Percentiles rank a stretch among this genome's conserved stretches.
Conservation (phyloP, 1,140 invertebrate genomes). For the Neuroterus valhalla region DNA sequence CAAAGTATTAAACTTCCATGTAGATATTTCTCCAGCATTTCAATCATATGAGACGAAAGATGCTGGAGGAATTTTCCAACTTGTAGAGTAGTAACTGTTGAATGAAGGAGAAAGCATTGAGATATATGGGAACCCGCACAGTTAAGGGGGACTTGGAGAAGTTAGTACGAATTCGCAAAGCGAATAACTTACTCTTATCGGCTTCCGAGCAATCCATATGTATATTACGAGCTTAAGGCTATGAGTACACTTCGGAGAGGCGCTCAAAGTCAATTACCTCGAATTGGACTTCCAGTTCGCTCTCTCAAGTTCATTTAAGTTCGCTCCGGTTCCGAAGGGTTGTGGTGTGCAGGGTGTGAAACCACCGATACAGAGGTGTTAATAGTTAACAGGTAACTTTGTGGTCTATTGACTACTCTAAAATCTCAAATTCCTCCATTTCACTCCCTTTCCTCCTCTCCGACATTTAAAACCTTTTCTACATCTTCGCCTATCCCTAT, state of each 20-base stretch:
- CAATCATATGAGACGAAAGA: neutral
- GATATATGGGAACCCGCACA: neutral
- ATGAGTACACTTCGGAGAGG: conserved; percentile 50
- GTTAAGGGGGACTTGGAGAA: conserved; percentile 37
- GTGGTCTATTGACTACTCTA: neutral
- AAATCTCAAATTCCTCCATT: neutral
- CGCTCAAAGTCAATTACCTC: conserved; percentile 59
- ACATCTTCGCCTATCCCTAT: neutral
- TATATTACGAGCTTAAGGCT: conserved; percentile 54
- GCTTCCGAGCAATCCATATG: conserved; percentile 54
- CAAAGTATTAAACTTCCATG: no score
- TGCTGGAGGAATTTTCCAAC: conserved; percentile 22
- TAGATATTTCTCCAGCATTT: no score
- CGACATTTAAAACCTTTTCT: neutral
- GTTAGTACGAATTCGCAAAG: conserved; percentile 45
- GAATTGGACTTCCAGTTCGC: conserved; percentile 56
- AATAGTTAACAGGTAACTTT: conserved; percentile 42
- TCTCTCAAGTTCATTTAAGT: conserved; percentile 54
- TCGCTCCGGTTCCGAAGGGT: conserved; percentile 26
- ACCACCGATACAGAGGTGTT: conserved; percentile 41
- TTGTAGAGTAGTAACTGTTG: conserved; percentile 3
- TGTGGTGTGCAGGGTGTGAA: conserved; percentile 16
- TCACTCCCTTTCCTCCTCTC: neutral
- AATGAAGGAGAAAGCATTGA: conserved; percentile 18
- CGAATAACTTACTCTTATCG: conserved; percentile 55